These are phyloP conservation scores for Platyscapa corneri DNA, from an alignment of 1,140 invertebrate species.

Conservation along the genomic window DNA sequence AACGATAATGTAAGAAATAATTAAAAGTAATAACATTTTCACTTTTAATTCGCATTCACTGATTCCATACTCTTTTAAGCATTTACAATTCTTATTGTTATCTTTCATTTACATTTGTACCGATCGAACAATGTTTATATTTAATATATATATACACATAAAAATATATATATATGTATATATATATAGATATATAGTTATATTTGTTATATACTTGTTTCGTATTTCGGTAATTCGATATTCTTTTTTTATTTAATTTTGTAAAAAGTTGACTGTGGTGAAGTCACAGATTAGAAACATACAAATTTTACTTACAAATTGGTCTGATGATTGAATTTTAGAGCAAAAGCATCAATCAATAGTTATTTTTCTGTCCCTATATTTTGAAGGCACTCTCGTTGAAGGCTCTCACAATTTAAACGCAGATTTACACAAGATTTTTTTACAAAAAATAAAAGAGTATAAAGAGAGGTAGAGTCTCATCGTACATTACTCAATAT, in stretches of 20 bases:
- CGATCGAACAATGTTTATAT: constrained; percentile 29
- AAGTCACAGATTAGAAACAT: constrained; percentile 39
- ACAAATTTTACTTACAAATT: constrained; percentile 41
- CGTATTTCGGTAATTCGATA: constrained; percentile 34
- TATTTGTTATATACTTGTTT: constrained; percentile 40
- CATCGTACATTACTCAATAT: constrained; percentile 33
- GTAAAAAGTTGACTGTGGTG: constrained; percentile 42
- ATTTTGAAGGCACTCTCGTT: constrained; percentile 46
- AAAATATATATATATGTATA: no score
- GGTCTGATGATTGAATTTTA: constrained; percentile 44
- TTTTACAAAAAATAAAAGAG: constrained; percentile 42
- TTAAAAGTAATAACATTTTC: neutral
- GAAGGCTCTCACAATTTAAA: constrained; percentile 48
- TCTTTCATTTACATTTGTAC: constrained; percentile 31
- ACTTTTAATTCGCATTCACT: constrained; percentile 35
- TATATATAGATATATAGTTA: constrained; percentile 48
- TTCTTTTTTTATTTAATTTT: constrained; percentile 19
- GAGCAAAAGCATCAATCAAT: constrained; percentile 45
- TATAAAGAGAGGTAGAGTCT: constrained; percentile 34
- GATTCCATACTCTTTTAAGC: constrained; percentile 22
- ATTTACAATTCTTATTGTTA: constrained; percentile 35
- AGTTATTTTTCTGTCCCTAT: constrained; percentile 40
- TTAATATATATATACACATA: constrained; percentile 36
- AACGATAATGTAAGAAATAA: neutral
- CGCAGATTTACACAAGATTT: constrained; percentile 23